Evolutionary conservation across 92 coral and sea anemone genomes (phyloP), one percentile per base, ranked within the genome.

Genomic region (Porites cylindrica): DNA sequence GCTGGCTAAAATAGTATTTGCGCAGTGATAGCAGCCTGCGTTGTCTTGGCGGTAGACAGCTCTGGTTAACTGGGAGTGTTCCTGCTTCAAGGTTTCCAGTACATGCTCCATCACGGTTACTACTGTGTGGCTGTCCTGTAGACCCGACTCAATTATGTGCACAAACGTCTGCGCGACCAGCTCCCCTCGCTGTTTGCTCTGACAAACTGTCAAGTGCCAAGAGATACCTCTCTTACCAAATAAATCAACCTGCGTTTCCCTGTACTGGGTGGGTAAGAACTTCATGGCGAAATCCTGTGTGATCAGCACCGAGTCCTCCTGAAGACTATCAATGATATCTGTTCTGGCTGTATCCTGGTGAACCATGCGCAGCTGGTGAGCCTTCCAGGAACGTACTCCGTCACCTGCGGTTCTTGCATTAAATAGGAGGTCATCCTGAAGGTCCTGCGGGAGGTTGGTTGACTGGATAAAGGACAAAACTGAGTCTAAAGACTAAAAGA

Each of bases 21-120:
- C 92, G 63, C 90, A 58, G 79, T 91, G 94, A 64, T 88, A 91
- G 87, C 88, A 88, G 78, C 92, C 92, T 16, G 94, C 92, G 81
- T 91, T 91, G 85, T 88, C 94, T 85, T 88, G 92, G 51, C 90
- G 79, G 66, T 78, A 80, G 16, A 64, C 80, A 10, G 73, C 86
- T 53, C 63, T 70, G 19, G 65, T 17, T 51, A 88, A 52, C 77
- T 84, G 79, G 5, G 90, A 92, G 54, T 84, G 79, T 19, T 75
- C 81, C 21, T 80, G 52, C 76, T 88, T 91, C 62, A 91, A 81
- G 14, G 65, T 83, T 61, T 58, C 71, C 59, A 91, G 60, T 20
- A 84, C 89, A 61, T 91, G 77, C 58, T 91, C 94, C 89, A 88
- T 61, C 38, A 91, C 51, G 50, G 86, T 56, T 19, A 88, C 89